These are phyloP conservation scores for Campopleginae sp. DNA, from an alignment of 2,888 invertebrate genomes.

Conservation along the genomic window DNA sequence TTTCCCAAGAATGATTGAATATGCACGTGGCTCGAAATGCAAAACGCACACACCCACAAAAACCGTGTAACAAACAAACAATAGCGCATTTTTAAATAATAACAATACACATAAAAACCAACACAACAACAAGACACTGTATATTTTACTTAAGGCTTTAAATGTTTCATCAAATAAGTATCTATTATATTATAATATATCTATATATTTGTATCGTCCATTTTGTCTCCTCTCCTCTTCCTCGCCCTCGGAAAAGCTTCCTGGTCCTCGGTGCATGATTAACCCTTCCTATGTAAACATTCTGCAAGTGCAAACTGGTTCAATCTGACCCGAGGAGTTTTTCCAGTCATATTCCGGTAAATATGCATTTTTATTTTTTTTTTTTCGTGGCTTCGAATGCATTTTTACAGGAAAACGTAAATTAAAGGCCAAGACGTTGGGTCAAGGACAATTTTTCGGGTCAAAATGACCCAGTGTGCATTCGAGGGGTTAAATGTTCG, in stretches of 20 bases:
- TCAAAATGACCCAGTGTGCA: too few relatives aligned
- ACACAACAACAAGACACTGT: constrained; percentile 76
- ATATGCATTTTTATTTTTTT: too few relatives aligned
- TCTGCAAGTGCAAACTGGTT: too few relatives aligned
- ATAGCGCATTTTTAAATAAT: constrained; percentile 46
- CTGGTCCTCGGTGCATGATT: constrained; percentile 18
- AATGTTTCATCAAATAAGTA: constrained; percentile 83
- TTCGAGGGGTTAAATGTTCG: background rate
- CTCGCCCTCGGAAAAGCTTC: constrained; percentile 30
- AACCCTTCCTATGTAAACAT: too few relatives aligned
- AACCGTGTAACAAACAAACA: constrained; percentile 36
- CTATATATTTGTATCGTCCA: constrained; percentile 82
- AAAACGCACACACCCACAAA: constrained; percentile 58
- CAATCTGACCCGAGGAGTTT: too few relatives aligned
- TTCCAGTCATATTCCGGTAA: too few relatives aligned
- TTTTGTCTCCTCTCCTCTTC: constrained; percentile 71
- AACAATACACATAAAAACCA: constrained; percentile 55
- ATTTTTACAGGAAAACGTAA: too few relatives aligned
- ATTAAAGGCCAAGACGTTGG: too few relatives aligned
- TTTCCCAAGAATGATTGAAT: constrained; percentile 34
- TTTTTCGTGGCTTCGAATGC: too few relatives aligned
- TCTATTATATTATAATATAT: constrained; percentile 81
- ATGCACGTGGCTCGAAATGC: constrained; percentile 49
- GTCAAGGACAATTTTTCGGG: too few relatives aligned
- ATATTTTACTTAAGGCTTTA: constrained; percentile 83